phyloP scores from a whole-genome alignment of 2,797 vertebrate species.

The Petrocephalus sullivani region DNA sequence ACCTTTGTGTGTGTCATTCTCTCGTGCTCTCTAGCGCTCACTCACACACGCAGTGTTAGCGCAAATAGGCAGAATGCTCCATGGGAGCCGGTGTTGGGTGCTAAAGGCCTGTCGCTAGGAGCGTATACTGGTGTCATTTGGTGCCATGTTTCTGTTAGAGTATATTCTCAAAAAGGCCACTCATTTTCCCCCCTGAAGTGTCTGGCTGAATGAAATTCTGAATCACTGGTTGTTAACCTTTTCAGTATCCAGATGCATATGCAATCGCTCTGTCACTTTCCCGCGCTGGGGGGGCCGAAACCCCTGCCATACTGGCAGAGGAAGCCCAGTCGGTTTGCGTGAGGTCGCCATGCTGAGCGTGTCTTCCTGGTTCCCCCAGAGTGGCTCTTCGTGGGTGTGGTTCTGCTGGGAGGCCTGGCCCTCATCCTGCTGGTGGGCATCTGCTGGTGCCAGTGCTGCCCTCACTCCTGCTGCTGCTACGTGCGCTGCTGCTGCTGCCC shows the following conservation, averaged over 20 bases:
- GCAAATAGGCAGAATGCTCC: neutral
- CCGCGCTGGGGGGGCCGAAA: neutral
- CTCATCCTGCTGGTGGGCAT: constrained; percentile 84
- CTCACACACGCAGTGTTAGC: constrained; percentile 73
- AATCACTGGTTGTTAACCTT: neutral
- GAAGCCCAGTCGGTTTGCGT: neutral
- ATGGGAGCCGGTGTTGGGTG: neutral
- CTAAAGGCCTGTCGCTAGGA: neutral
- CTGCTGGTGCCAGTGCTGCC: constrained; percentile 98
- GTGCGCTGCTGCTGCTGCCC: constrained; percentile 93
- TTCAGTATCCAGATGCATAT: neutral
- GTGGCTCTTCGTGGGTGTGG: constrained; percentile 89
- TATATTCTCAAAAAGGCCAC: neutral
- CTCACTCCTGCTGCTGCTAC: constrained; percentile 96
- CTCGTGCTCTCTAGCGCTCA: neutral
- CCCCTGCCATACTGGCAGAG: neutral
- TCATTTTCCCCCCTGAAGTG: neutral
- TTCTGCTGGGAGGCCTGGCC: constrained; percentile 77
- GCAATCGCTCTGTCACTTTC: neutral
- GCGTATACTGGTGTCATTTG: neutral
- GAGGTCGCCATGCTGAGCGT: neutral
- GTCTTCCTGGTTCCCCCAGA: constrained; percentile 66
- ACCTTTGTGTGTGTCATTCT: constrained; percentile 30
- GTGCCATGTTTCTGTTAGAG: neutral
- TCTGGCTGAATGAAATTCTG: neutral